Conservation (phyloP, 2,113 vertebrate species). For the Centropus unirufus region DNA sequence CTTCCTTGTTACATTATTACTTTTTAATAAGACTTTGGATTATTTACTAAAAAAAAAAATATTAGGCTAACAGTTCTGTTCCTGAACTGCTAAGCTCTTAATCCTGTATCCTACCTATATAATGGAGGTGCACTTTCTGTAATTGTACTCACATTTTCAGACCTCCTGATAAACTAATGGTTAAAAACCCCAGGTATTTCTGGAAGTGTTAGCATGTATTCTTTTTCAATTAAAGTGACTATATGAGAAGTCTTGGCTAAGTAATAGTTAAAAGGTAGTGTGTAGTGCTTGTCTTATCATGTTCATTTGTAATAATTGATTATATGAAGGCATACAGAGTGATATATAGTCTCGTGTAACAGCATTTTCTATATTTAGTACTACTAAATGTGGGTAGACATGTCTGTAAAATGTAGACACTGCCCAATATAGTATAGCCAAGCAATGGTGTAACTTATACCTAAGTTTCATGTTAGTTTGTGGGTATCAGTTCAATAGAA, state of each 20-base stretch:
- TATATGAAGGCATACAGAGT: neutral
- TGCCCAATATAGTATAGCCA: conserved; percentile 73
- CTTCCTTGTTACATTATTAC: neutral
- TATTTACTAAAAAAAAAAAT: neutral
- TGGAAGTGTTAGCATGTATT: neutral
- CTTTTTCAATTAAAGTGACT: neutral
- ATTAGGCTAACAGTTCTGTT: neutral
- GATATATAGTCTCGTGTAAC: conserved; percentile 36
- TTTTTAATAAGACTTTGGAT: neutral
- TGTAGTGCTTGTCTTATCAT: neutral
- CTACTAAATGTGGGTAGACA: conserved; percentile 53
- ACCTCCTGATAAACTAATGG: neutral
- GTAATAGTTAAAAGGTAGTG: neutral
- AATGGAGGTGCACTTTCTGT: neutral
- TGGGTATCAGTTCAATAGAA: neutral
- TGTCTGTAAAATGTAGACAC: conserved; percentile 71
- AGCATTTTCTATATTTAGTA: conserved; percentile 77
- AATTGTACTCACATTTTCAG: neutral
- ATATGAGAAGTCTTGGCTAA: neutral
- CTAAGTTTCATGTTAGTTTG: conserved; percentile 28
- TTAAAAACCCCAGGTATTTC: neutral
- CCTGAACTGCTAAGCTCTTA: neutral
- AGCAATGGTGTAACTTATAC: conserved; percentile 64
- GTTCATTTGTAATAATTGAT: neutral
- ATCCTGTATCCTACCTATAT: neutral